Evolutionary conservation across 53 echinoderm and acorn worm genomes (phyloP).

Genomic region (Luidia sarsii): DNA sequence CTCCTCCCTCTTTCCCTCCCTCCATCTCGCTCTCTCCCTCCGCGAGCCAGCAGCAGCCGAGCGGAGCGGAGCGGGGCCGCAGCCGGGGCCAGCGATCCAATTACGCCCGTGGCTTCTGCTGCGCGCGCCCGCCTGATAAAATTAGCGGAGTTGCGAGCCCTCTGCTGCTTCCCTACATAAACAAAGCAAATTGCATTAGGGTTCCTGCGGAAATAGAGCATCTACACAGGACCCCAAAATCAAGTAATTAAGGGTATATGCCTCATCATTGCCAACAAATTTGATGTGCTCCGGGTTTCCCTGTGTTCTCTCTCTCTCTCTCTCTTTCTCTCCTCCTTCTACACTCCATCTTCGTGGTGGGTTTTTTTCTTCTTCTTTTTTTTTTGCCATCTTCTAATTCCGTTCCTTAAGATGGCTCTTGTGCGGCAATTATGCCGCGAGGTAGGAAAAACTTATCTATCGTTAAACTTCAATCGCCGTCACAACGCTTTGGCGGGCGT

Average conservation of each 20-base stretch:
- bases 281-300: slow-evolving; percentile 44
- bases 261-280: slow-evolving; percentile 52
- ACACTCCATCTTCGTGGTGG: no score
- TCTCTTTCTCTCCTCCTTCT: neutral
- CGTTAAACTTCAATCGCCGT: slow-evolving; percentile 37
- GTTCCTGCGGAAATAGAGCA: slow-evolving; percentile 44
- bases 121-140: slow-evolving; percentile 52
- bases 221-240: slow-evolving; percentile 46
- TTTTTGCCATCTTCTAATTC: neutral
- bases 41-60: no score
- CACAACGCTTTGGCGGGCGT: no score
- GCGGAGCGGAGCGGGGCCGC: slow-evolving; percentile 23
- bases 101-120: slow-evolving; percentile 57
- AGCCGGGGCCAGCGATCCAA: slow-evolving; percentile 53
- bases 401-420: slow-evolving; percentile 15
- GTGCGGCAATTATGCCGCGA: slow-evolving; percentile 41
- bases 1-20: neutral
- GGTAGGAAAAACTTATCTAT: slow-evolving; percentile 48
- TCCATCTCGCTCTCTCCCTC: no score
- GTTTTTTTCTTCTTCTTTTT: neutral
- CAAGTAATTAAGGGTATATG: slow-evolving; percentile 61
- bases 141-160: slow-evolving; percentile 49
- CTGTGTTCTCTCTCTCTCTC: neutral
- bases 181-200: slow-evolving; percentile 57
- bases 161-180: slow-evolving; percentile 53